Percentiles rank a stretch among this genome's conserved stretches.
Evolutionary conservation across 2,113 vertebrate species (phyloP).

Genomic region (Pagrus major): DNA sequence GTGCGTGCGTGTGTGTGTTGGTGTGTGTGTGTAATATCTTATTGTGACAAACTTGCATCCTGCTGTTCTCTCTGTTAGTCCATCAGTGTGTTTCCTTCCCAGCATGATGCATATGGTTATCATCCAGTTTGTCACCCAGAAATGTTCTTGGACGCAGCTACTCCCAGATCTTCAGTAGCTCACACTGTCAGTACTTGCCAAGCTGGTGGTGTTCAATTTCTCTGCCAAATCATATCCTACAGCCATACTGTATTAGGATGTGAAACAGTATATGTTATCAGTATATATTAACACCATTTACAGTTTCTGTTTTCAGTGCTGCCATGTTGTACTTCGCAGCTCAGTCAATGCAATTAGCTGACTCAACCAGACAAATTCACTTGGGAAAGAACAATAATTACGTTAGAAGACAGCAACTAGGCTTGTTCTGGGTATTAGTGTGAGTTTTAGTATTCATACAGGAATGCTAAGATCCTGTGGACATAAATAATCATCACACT

Average conservation of each 20-base stretch:
- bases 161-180: background rate
- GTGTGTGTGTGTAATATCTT: conserved; percentile 16
- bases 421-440: background rate
- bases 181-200: conserved; percentile 8
- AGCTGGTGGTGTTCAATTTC: background rate
- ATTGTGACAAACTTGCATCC: conserved; percentile 27
- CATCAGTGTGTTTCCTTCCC: background rate
- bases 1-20: no score
- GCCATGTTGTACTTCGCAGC: conserved; percentile 7
- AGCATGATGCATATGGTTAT: conserved; percentile 3
- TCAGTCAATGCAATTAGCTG: background rate
- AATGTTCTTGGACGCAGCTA: background rate
- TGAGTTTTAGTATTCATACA: background rate
- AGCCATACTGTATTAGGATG: background rate
- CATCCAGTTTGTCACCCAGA: conserved; percentile 30
- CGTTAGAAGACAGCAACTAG: background rate
- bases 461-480: background rate
- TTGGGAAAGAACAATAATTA: background rate
- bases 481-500: background rate
- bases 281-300: background rate
- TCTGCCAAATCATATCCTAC: background rate
- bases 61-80: conserved; percentile 16
- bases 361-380: background rate
- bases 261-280: background rate
- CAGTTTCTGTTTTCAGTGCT: background rate